A percentile compares a stretch with the other conserved stretches of the same genome.
Evolutionary conservation across 2,888 invertebrate species (phyloP).

Genomic region (Eulithis testata): DNA sequence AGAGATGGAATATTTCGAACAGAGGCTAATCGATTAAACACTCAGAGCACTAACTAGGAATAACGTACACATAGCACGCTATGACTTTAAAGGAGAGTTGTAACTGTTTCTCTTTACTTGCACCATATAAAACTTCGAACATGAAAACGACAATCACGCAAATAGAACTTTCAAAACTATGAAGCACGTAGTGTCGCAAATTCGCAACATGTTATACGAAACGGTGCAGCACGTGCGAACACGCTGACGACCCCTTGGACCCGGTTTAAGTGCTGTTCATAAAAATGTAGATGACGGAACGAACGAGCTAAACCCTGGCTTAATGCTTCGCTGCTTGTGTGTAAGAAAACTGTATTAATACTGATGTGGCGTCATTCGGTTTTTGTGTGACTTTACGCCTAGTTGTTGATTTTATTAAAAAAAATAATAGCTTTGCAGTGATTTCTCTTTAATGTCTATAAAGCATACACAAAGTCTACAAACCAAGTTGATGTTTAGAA

Average conservation of each 20-base stretch:
- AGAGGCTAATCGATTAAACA: too few relatives aligned
- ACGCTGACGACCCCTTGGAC: slow-evolving; percentile 6
- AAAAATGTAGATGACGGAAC: slow-evolving; percentile 24
- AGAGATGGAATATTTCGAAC: too few relatives aligned
- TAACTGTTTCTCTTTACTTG: slow-evolving; percentile 16
- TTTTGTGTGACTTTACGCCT: neutral
- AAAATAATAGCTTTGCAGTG: too few relatives aligned
- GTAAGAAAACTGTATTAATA: neutral
- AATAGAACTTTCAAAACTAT: slow-evolving; percentile 42
- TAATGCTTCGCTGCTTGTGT: slow-evolving; percentile 5
- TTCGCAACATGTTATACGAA: slow-evolving; percentile 19
- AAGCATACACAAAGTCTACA: too few relatives aligned
- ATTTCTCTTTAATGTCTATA: too few relatives aligned
- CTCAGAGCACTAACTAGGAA: too few relatives aligned
- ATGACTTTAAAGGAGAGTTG: too few relatives aligned
- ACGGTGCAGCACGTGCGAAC: slow-evolving; percentile 14
- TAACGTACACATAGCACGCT: too few relatives aligned
- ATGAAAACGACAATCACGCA: slow-evolving; percentile 45
- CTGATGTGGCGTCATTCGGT: neutral
- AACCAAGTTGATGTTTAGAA: too few relatives aligned
- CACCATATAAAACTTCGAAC: slow-evolving; percentile 27
- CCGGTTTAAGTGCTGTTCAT: slow-evolving; percentile 21
- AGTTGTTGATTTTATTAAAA: too few relatives aligned
- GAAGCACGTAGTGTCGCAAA: slow-evolving; percentile 33
- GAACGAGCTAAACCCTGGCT: slow-evolving; percentile 15